Percentiles rank a stretch among this genome's conserved stretches.
Evolutionary conservation across 2,797 vertebrate species (phyloP).

Genomic region (Amblyopsis hoosieri): DNA sequence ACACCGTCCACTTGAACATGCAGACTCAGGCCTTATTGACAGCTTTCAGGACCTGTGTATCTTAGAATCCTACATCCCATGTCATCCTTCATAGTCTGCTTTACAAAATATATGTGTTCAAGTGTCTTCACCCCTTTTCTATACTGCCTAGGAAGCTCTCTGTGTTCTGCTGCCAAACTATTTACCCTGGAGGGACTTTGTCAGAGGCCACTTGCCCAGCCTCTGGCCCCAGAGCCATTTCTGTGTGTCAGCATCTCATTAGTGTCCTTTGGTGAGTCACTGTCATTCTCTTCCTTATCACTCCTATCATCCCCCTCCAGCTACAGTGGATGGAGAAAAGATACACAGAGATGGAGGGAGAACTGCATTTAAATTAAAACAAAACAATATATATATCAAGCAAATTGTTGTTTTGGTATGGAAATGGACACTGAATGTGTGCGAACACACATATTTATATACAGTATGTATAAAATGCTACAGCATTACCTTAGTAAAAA

Average conservation of each 20-base stretch:
- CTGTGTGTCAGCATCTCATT: conserved; percentile 49
- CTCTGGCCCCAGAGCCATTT: conserved; percentile 55
- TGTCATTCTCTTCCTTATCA: conserved; percentile 75
- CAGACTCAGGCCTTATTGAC: no score
- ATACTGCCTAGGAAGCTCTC: no score
- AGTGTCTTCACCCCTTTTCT: no score
- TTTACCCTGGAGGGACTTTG: background rate
- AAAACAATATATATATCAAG: no score
- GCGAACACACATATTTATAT: conserved; percentile 28
- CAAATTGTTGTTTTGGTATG: no score
- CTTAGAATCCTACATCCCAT: no score
- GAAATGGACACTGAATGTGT: background rate
- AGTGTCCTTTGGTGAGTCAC: conserved; percentile 52
- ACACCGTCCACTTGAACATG: no score
- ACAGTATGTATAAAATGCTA: background rate
- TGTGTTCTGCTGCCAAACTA: no score
- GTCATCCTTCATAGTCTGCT: no score
- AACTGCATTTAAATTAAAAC: background rate
- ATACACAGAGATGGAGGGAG: conserved; percentile 6
- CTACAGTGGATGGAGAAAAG: conserved; percentile 40
- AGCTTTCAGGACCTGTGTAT: no score
- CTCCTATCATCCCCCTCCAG: conserved; percentile 76
- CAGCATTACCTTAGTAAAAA: conserved; percentile 79
- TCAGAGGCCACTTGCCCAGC: conserved; percentile 64
- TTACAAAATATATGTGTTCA: no score